These are phyloP conservation scores for Crepidodera aurea DNA, from an alignment of 2,888 invertebrate species.

Conservation along the genomic window DNA sequence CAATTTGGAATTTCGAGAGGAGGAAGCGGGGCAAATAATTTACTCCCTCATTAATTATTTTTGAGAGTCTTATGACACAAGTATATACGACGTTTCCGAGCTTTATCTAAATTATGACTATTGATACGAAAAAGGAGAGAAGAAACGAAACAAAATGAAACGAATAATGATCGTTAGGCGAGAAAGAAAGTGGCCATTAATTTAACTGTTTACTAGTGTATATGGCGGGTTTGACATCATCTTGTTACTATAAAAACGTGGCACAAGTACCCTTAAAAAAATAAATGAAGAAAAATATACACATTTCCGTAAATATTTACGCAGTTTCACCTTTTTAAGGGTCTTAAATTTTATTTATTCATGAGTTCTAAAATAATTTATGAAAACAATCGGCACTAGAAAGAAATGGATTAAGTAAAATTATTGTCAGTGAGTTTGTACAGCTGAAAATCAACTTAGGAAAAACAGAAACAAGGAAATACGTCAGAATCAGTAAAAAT, in stretches of 20 bases:
- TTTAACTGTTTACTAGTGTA: constrained; percentile 4
- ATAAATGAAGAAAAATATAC: not conserved
- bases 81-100: not conserved
- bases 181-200: constrained; percentile 8
- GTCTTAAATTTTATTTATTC: too few relatives aligned
- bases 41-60: not conserved
- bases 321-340: too few relatives aligned
- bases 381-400: too few relatives aligned
- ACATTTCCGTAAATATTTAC: too few relatives aligned
- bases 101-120: constrained; percentile 1
- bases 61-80: not conserved
- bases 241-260: not conserved
- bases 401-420: too few relatives aligned
- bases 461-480: not conserved
- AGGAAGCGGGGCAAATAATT: too few relatives aligned
- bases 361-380: too few relatives aligned
- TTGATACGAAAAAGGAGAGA: constrained; percentile 4
- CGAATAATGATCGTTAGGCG: constrained; percentile 9
- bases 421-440: too few relatives aligned
- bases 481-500: not conserved
- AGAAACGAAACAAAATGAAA: not conserved
- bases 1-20: too few relatives aligned
- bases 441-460: too few relatives aligned
- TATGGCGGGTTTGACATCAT: not conserved
- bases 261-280: not conserved